Evolutionary conservation across 2,888 invertebrate species (phyloP).

Genomic region (Drosophila lacicola): DNA sequence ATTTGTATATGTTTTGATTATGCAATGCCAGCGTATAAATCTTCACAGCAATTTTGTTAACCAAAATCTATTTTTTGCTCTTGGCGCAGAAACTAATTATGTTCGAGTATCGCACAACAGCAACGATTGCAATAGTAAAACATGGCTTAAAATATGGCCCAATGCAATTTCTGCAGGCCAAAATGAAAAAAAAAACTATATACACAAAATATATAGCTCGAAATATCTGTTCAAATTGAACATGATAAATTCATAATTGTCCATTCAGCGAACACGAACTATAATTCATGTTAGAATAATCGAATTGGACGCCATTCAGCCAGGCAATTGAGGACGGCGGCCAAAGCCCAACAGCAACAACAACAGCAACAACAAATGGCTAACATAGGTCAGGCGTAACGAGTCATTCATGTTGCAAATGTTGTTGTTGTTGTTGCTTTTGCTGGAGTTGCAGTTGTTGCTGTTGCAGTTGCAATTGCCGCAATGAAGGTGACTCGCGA

Average conservation of each 20-base stretch:
- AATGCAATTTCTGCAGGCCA: slow-evolving; percentile 53
- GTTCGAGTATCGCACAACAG: slow-evolving; percentile 51
- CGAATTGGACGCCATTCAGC: slow-evolving; percentile 82
- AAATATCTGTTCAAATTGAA: slow-evolving; percentile 81
- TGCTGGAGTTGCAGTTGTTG: slow-evolving; percentile 39
- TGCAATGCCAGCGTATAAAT: slow-evolving; percentile 60
- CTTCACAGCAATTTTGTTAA: slow-evolving; percentile 47
- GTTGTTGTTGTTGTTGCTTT: slow-evolving; percentile 40
- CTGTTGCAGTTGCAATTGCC: slow-evolving; percentile 34
- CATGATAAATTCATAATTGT: slow-evolving; percentile 82
- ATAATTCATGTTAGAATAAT: slow-evolving; percentile 81
- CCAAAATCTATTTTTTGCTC: slow-evolving; percentile 25
- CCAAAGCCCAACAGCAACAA: slow-evolving; percentile 68
- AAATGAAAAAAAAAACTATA: slow-evolving; percentile 13
- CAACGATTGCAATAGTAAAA: slow-evolving; percentile 36
- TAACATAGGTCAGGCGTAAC: slow-evolving; percentile 80
- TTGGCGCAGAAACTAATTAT: slow-evolving; percentile 68
- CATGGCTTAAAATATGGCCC: slow-evolving; percentile 53
- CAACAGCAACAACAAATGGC: slow-evolving; percentile 57
- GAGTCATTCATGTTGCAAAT: slow-evolving; percentile 78
- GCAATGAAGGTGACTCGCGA: slow-evolving; percentile 65
- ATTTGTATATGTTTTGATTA: slow-evolving; percentile 19
- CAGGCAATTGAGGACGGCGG: slow-evolving; percentile 77
- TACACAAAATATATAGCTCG: slow-evolving; percentile 62
- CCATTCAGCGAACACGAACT: slow-evolving; percentile 81